Evolutionary conservation across 2,113 vertebrate genomes (phyloP).

Genomic region (Atlantisia rogersi): DNA sequence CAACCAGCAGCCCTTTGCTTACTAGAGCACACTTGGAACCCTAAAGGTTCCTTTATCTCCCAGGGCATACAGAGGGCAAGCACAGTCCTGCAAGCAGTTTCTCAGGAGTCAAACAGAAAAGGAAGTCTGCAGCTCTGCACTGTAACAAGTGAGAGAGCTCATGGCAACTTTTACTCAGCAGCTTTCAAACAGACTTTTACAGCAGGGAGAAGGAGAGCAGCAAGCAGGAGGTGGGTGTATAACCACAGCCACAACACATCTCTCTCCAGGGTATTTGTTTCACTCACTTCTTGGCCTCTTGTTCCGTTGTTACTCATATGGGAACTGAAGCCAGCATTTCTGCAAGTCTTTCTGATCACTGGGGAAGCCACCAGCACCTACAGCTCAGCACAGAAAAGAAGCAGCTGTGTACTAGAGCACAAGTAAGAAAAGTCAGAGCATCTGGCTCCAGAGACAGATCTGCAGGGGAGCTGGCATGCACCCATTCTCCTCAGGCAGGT

Average conservation of each 20-base stretch:
- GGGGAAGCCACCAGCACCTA: not conserved
- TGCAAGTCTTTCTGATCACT: not conserved
- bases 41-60: not conserved
- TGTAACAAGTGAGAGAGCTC: not conserved
- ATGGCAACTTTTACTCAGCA: not conserved
- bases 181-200: not conserved
- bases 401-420: not conserved
- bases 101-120: not conserved
- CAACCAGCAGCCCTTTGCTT: not conserved
- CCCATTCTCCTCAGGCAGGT: not conserved
- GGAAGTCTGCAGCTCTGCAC: not conserved
- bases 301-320: not conserved
- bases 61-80: fast-evolving
- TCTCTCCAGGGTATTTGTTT: not conserved
- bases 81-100: not conserved
- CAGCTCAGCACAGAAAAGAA: not conserved
- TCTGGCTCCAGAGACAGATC: not conserved
- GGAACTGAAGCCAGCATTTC: not conserved
- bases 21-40: not conserved
- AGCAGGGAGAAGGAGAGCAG: not conserved
- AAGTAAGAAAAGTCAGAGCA: not conserved
- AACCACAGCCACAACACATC: not conserved
- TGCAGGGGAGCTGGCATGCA: not conserved
- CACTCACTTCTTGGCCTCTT: not conserved
- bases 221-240: not conserved